phyloP scores from a whole-genome alignment of 1,140 invertebrate species.

The Euwallacea similis region DNA sequence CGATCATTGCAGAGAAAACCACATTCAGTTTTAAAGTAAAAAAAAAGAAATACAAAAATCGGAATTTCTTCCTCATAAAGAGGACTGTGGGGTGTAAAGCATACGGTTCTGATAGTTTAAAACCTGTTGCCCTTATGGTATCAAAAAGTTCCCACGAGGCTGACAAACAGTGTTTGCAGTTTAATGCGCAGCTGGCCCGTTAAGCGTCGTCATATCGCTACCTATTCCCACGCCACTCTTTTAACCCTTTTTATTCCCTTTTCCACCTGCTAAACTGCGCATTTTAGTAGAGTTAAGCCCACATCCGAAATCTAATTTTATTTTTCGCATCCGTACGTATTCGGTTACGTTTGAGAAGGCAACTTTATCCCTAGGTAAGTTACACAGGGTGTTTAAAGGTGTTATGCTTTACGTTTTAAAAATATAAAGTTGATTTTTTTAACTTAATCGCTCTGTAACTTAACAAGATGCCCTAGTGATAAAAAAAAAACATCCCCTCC shows the following conservation, averaged over 20 bases:
- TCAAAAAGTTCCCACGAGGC: slow-evolving; percentile 32
- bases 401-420: too few relatives aligned
- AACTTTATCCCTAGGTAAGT: too few relatives aligned
- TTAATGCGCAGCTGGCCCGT: slow-evolving; percentile 17
- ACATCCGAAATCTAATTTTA: slow-evolving; percentile 9
- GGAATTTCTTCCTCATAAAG: neutral
- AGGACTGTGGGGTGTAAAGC: slow-evolving; percentile 25
- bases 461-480: too few relatives aligned
- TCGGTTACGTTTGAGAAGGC: too few relatives aligned
- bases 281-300: slow-evolving; percentile 6
- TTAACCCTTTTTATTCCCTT: slow-evolving; percentile 29
- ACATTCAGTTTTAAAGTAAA: too few relatives aligned
- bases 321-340: slow-evolving; percentile 2
- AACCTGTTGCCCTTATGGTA: slow-evolving; percentile 34
- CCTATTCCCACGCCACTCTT: slow-evolving; percentile 34
- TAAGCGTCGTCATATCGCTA: slow-evolving; percentile 12
- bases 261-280: slow-evolving; percentile 27
- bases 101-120: slow-evolving; percentile 21
- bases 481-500: too few relatives aligned
- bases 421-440: too few relatives aligned
- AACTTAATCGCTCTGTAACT: too few relatives aligned
- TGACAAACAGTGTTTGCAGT: slow-evolving; percentile 11
- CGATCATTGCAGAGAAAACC: too few relatives aligned
- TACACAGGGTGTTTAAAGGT: too few relatives aligned
- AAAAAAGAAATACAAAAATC: neutral